Evolutionary conservation across 30 jellyfish, hydroid and myxozoan genomes (phyloP), one percentile per base, ranked within the genome.

Genomic region (Aurelia aurita): DNA sequence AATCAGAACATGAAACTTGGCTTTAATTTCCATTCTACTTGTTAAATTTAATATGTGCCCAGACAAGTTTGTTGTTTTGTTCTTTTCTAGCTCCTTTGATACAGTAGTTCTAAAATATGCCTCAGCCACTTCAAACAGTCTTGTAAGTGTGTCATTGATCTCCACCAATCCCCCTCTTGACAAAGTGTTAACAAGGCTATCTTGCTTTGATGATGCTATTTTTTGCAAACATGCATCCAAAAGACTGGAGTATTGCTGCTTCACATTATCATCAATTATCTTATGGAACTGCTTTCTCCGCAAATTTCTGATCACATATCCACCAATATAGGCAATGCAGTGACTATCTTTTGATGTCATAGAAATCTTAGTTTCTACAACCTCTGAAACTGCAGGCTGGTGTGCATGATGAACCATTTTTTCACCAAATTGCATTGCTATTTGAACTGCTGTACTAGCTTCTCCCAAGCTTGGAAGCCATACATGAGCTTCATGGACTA

Each of bases 131-230:
- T 58, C 88, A 71, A 71, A 71, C 35, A 77, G 58, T 58, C 88
- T 77, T 77, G 79, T 27, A 54, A 77, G 68, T 25, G 77, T 58
- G 88, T 35, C 68, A 18, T 60, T 77, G 77, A 77, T 77, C 78
- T 77, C 88, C 6, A 77, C 61, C 79, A 55, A 31, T 54, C 88
- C 88, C 31, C 68, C 88, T 77, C 88, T 77, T 77, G 79, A 54
- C 88, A 62, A 62, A 77, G 88, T 77, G 63, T 32, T 77, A 62
- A 77, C 88, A 57, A 77, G 88, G 88, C 77, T 27, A 58, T 77
- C 77, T 34, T 77, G 79, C n/a, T 77, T 77, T 54, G 77, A 28
- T 73, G 85, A 73, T 73, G 31, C 43, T 73, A 34, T 11, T 58
- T 77, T 77, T 61, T 58, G 79, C 61, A 77, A 61, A 58, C 78